A percentile compares a stretch with the other conserved stretches of the same genome.
These are phyloP conservation scores for Grus americana DNA, from an alignment of 2,113 vertebrate genomes.

Conservation along the genomic window DNA sequence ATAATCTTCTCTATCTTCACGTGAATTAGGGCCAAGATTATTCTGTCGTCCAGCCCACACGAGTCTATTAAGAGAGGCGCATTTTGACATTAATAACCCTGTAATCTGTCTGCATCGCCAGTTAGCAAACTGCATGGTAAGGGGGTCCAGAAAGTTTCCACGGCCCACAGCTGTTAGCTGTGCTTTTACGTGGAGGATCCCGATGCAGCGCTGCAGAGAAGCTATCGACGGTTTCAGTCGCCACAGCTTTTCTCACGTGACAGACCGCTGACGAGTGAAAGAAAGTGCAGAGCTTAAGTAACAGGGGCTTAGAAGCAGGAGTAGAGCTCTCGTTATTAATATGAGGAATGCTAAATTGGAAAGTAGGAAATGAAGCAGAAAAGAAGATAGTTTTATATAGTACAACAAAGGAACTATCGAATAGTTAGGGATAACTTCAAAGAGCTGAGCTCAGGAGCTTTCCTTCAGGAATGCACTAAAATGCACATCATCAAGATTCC, in stretches of 20 bases:
- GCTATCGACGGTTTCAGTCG: not conserved
- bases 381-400: not conserved
- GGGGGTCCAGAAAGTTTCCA: not conserved
- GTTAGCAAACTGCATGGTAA: not conserved
- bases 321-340: not conserved
- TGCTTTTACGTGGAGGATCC: not conserved
- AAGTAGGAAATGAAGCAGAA: constrained; percentile 14
- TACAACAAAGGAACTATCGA: not conserved
- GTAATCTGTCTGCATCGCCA: not conserved
- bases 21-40: not conserved
- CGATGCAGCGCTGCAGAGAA: not conserved
- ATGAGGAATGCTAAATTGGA: not conserved
- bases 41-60: not conserved
- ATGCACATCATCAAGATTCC: not conserved
- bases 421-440: not conserved
- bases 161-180: not conserved
- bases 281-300: not conserved
- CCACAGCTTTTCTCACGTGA: not conserved
- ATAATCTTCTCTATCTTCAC: not conserved
- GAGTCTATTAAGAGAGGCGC: not conserved
- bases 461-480: not conserved
- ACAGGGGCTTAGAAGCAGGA: not conserved
- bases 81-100: not conserved
- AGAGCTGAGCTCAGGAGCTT: not conserved
- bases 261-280: not conserved